Evolutionary conservation across 2,888 invertebrate genomes (phyloP), one percentile per base, ranked within the genome.

Genomic region (Phengaris arion): DNA sequence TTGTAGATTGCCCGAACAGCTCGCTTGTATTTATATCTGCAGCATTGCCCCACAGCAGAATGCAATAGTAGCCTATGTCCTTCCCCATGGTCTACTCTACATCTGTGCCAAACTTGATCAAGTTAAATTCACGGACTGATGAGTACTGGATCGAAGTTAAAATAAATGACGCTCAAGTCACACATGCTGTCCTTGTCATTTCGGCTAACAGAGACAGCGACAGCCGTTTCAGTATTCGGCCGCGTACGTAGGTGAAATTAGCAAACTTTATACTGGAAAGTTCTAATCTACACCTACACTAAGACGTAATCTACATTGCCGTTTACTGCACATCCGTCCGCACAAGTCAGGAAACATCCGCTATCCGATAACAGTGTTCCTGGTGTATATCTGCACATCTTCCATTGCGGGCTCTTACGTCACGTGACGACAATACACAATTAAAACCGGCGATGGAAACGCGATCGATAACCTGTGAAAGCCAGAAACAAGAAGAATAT

Each of bases 301-400:
- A 15, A 22, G 8, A 5, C 59, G 4, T 4, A 22, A 22, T 22
- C 22, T 59, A 15, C 57, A 57, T 15, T 57, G 35, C 3, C 35
- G 35, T 35, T 35, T 35, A 35, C 35, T 3, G 35, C 35, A 35
- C 35, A 35, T 57, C n/a, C 57, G 15, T 57, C 59, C 9, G 59
- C 22, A 59, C 5, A 48, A 48, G 57, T 57, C 57, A n/a, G 59
- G 59, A 59, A 59, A 22, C 59, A 9, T 15, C 2, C 9, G 0
- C 8, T 3, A 52, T 52, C 10, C 52, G 52, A 12, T 12, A 52
- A 3, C 52, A 10, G 12, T 35, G 35, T 64, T 64, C 12, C 64
- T 64, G 35, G 22, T 64, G 35, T 64, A 64, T 64, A 64, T 64
- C 64, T 35, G 22, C 22, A 64, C 64, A 64, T 64, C 64, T 64